These are phyloP conservation scores for Archilochus colubris DNA, from an alignment of 2,113 vertebrate species.

Conservation along the genomic window DNA sequence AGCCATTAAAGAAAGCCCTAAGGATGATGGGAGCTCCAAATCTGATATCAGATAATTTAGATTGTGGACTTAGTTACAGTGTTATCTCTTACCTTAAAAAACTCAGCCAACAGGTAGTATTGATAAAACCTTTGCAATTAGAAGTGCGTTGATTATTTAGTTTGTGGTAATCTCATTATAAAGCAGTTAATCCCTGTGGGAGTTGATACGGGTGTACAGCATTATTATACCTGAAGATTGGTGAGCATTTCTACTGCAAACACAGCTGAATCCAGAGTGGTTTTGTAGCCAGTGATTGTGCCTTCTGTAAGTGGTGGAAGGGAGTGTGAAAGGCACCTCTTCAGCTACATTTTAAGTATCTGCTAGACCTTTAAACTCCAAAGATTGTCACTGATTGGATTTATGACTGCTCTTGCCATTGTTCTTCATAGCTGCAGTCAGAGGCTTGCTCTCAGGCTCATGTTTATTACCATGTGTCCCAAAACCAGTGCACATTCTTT, in stretches of 20 bases:
- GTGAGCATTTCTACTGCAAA: not conserved
- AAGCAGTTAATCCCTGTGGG: slow-evolving; percentile 60
- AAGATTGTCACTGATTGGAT: slow-evolving; percentile 5
- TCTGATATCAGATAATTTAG: slow-evolving; percentile 88
- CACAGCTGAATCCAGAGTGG: not conserved
- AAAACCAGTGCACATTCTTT: not conserved
- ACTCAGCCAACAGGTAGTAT: slow-evolving; percentile 90
- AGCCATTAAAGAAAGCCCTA: slow-evolving; percentile 90
- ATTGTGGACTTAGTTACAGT: slow-evolving; percentile 90
- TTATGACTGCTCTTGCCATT: slow-evolving; percentile 4
- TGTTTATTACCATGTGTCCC: not conserved
- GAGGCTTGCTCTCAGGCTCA: not conserved
- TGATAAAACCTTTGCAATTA: slow-evolving; percentile 83
- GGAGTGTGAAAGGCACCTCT: not conserved
- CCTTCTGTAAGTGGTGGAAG: slow-evolving; percentile 54
- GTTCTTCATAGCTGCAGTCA: slow-evolving; percentile 14
- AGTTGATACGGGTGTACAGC: slow-evolving; percentile 32
- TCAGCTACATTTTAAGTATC: not conserved
- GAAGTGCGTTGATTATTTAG: slow-evolving; percentile 82
- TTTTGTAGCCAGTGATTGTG: slow-evolving; percentile 43
- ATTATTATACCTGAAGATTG: not conserved
- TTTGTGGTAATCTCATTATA: slow-evolving; percentile 72
- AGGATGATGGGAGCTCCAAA: slow-evolving; percentile 90
- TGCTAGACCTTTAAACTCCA: slow-evolving; percentile 5
- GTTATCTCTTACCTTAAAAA: slow-evolving; percentile 90